Base-by-base conservation (phyloP, 2,113 vertebrate genomes). In the Muntiacus reevesi region DNA sequence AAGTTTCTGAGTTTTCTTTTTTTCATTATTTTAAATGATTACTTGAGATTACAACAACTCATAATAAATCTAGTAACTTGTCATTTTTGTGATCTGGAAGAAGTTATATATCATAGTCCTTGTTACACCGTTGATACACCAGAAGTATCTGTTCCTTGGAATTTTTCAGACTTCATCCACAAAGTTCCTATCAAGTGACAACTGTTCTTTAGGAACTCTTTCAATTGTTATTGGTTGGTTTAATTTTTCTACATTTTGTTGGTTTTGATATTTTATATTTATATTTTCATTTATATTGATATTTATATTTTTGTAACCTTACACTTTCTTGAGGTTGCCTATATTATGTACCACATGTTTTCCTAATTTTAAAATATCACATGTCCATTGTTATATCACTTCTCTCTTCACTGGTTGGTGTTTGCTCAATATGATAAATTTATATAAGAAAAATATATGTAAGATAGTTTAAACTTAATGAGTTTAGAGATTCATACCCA, bases 391-490 rank as follows among this genome's bases (percentile, higher is more conserved):
- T 96, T 71, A 52, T 33, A 64, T 21, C 43, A 33, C 28, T 57
- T 36, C 94, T 94, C 28, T 82, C 8, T 83, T 89, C 27, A 96
- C 45, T 96, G 55, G 40, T 83, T 83, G n/a, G 55, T 36, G 25
- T 67, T 86, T 95, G 76, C 23, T 23, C 28, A 92, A 86, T 54
- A 25, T 47, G 57, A 52, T 54, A 95, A 87, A 74, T 83, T 83
- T 94, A 79, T 40, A 27, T 91, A 93, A 91, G 62, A 97, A 96
- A 91, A 95, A 92, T 79, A 91, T 8, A 78, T 50, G 5, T 94
- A 93, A 94, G 28, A 93, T 71, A 55, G 6, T 67, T 71, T 62
- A 64, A 93, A 25, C 7, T 85, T 82, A 96, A 45, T 89, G 3
- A 79, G 52, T 43, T 82, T 43, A 91, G 36, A 95, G 36, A 95